Base-by-base conservation (phyloP, 2,888 invertebrate genomes). In the Thereva unica region DNA sequence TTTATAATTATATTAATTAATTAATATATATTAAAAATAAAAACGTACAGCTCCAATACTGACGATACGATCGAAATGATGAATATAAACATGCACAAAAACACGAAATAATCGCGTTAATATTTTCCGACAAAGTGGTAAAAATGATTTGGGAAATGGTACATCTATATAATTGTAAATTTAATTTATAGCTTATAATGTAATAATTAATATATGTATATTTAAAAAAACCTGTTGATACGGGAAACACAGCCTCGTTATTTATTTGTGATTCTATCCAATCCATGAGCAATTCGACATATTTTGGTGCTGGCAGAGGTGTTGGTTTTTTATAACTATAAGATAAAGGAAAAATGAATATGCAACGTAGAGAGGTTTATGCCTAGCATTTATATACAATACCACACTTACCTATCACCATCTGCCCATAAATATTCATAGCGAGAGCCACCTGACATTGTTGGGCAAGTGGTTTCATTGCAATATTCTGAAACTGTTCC, bases 341-440 rank as follows among this genome's bases (percentile, higher is more conserved):
- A 49, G 9, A 45, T n/a, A 10, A 50, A 8, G 8, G 7, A 41
- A 44, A 55, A 45, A 37, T 49, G 8, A 56, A 64, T 23, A 45
- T 47, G 12, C 37, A 52, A 4, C 12, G 3, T n/a, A 42, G 7
- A 3, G 7, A 42, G 7, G n/a, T 2, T 10, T 47, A n/a, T 3
- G n/a, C n/a, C n/a, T 10, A n/a, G n/a, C 1, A 47, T 10, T 10
- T 12, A n/a, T n/a, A 4, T 37, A 5, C 5, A 12, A 9, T 37
- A 34, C 4, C 47, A 73, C 47, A 73, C 73, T 68, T 73, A 85
- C 77, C 87, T 86, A 41, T 86, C 86, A 8, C 92, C 92, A 80
- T 95, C 95, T 34, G 91, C 92, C 95, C 95, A 95, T 45, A 93
- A 83, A 77, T 95, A 95, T 78, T 95, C 94, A 78, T 93, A 95